Conservation (phyloP, 2,888 invertebrate species). For the Myopa testacea region DNA sequence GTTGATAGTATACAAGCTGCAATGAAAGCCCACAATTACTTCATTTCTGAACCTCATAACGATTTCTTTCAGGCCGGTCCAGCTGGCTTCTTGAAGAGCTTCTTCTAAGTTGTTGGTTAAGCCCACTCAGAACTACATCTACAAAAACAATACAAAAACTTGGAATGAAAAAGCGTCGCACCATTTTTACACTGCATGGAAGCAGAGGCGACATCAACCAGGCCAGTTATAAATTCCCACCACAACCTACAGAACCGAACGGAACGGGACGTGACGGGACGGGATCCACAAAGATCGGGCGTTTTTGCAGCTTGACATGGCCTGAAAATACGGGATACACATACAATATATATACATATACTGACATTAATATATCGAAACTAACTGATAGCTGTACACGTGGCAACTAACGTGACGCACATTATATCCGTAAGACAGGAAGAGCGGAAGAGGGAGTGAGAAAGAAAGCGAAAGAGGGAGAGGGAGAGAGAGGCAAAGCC, state of each 20-base stretch:
- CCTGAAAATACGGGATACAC: constrained; percentile 40
- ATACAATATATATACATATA: constrained; percentile 43
- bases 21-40: background rate
- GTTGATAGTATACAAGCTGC: constrained; percentile 38
- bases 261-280: no score
- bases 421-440: constrained; percentile 27
- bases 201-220: background rate
- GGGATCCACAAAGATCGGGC: background rate
- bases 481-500: background rate
- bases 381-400: constrained; percentile 40
- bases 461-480: background rate
- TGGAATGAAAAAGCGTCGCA: background rate
- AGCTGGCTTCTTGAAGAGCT: constrained; percentile 94
- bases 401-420: constrained; percentile 34
- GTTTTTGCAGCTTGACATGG: constrained; percentile 28
- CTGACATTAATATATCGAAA: constrained; percentile 46
- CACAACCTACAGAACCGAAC: background rate
- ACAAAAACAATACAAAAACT: background rate
- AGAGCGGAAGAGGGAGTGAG: background rate
- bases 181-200: constrained; percentile 19
- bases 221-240: background rate
- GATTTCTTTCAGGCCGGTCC: constrained; percentile 80
- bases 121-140: background rate
- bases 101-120: constrained; percentile 78
- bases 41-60: background rate